Percentiles rank a stretch among this genome's conserved stretches.
Evolutionary conservation across 2,113 vertebrate genomes (phyloP).

Genomic region (Tragelaphus scriptus): DNA sequence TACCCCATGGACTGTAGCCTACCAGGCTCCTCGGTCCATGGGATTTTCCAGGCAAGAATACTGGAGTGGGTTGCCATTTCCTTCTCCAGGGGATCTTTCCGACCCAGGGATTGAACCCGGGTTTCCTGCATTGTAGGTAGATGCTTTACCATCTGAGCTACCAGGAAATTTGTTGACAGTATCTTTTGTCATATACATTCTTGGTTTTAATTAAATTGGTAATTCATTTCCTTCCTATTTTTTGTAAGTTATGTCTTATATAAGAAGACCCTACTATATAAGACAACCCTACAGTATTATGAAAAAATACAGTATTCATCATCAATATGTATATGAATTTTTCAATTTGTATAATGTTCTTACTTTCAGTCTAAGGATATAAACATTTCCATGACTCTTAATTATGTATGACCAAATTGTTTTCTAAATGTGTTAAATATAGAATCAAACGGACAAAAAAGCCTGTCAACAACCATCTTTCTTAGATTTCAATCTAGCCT

Average conservation of each 20-base stretch:
- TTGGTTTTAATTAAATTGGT: background rate
- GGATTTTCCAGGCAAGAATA: too few species aligned
- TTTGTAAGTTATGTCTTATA: background rate
- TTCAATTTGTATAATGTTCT: background rate
- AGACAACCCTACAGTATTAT: background rate
- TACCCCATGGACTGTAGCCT: too few species aligned
- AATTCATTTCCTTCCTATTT: background rate
- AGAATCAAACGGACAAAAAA: constrained; percentile 19
- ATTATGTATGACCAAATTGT: background rate
- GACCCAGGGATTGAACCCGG: too few species aligned
- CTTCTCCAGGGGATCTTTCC: too few species aligned
- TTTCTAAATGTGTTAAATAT: background rate
- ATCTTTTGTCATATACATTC: background rate
- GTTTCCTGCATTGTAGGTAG: too few species aligned
- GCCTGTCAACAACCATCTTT: background rate
- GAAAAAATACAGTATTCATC: background rate
- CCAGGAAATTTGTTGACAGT: background rate
- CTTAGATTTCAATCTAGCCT: background rate
- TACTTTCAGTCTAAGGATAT: background rate
- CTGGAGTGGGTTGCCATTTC: too few species aligned
- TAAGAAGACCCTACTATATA: background rate
- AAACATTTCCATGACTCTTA: background rate
- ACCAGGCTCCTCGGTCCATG: too few species aligned
- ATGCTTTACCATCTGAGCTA: too few species aligned
- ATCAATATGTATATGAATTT: background rate